Base-by-base conservation (phyloP, 2,113 vertebrate genomes). In the Dunckerocampus dactyliophorus region DNA sequence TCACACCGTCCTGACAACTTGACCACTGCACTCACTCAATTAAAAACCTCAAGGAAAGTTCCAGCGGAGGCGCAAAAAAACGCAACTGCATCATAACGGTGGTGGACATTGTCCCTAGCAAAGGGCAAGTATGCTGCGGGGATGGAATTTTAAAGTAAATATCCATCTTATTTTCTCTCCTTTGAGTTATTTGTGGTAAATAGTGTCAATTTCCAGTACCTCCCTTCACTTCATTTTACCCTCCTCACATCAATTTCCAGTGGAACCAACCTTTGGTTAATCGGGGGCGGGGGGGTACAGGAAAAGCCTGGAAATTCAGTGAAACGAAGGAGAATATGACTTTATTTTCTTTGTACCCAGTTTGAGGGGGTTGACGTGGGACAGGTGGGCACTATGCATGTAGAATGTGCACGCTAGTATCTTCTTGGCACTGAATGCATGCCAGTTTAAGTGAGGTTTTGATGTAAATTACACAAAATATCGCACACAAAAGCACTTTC, bases 11-110 rank as follows among this genome's bases (percentile, higher is more conserved):
- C 66, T 65, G 62, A 83, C 68, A 74, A 63, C 66, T 66, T 53
- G 73, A 82, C 80, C 72, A 13, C 62, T 39, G 57, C 61, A 69
- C 47, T 65, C 59, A 62, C 59, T 54, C 62, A 52, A 47, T 52
- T 78, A 39, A 59, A 60, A 82, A 75, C 64, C 59, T 47, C 28
- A 50, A 68, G 88, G 88, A 90, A 90, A 89, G 81, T 92, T 91
- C 88, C 87, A 89, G 70, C 46, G 67, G 62, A 84, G 75, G 74
- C n/a, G 48, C 61, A 76, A 82, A 85, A 85, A 75, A 81, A 79
- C 64, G 17, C 31, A 74, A 85, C 58, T 52, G 63, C 74, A 72
- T 71, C 47, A 53, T 71, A 82, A 79, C 59, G 14, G 8, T 68
- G 54, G 58, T 76, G 84, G 80, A 74, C 72, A 82, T 59, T 57